Percentiles rank a stretch among this genome's conserved stretches.
Evolutionary conservation across 1,140 invertebrate genomes (phyloP).

Genomic region (Sweltsa coloradensis): DNA sequence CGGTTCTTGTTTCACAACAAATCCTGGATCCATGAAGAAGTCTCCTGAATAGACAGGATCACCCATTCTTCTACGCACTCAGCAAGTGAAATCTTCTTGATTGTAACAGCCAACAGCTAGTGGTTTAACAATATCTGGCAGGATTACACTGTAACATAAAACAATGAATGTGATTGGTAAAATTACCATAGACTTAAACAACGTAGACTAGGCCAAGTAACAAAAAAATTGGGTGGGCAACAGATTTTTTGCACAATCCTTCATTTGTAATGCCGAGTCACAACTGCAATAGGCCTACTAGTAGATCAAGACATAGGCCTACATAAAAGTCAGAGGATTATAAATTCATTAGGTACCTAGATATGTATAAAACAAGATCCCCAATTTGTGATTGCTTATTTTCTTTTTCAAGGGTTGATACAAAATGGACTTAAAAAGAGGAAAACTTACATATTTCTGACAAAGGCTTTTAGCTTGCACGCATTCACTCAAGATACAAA

Average conservation of each 20-base stretch:
- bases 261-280: too few relatives aligned
- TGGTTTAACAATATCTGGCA: neutral
- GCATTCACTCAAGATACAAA: too few relatives aligned
- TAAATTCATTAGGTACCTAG: too few relatives aligned
- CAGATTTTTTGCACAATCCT: too few relatives aligned
- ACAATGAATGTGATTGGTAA: neutral
- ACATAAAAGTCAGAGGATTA: neutral
- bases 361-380: too few relatives aligned
- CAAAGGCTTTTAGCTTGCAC: too few relatives aligned
- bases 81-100: constrained; percentile 1
- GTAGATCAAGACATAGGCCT: neutral
- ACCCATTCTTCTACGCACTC: constrained; percentile 30
- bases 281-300: too few relatives aligned
- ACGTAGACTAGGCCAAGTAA: constrained; percentile 2
- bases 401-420: too few relatives aligned
- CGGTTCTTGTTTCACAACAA: constrained; percentile 39
- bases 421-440: too few relatives aligned
- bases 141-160: constrained; percentile 2
- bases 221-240: constrained; percentile 4
- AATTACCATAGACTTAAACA: neutral
- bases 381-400: too few relatives aligned
- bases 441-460: too few relatives aligned
- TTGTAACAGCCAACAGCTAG: neutral
- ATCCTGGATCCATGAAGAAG: constrained; percentile 36
- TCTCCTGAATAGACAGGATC: constrained; percentile 39